These are phyloP conservation scores for Epinephelus moara DNA, from an alignment of 2,113 vertebrate genomes.

Conservation along the genomic window DNA sequence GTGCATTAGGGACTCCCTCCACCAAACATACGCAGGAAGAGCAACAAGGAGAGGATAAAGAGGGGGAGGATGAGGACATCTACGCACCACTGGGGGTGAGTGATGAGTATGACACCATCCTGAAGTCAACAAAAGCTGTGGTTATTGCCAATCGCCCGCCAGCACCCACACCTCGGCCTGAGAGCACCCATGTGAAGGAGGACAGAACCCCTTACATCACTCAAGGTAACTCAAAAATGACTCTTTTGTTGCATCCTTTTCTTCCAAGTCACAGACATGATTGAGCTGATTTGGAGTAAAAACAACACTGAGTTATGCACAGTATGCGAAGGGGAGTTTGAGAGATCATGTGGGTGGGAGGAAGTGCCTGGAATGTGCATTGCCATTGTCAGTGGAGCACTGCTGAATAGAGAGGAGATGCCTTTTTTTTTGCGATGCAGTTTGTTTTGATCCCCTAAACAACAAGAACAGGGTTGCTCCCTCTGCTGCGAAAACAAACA, in stretches of 20 bases:
- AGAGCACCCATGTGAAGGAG: conserved; percentile 62
- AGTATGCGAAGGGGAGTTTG: conserved; percentile 39
- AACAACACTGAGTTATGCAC: conserved; percentile 28
- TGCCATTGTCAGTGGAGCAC: conserved; percentile 37
- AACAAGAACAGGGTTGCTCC: conserved; percentile 45
- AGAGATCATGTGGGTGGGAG: conserved; percentile 52
- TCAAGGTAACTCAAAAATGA: conserved; percentile 79
- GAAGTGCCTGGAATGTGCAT: conserved; percentile 58
- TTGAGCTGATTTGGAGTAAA: conserved; percentile 24
- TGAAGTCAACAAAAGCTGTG: conserved; percentile 53
- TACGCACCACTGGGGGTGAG: conserved; percentile 51
- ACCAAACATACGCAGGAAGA: conserved; percentile 26
- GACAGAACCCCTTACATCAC: conserved; percentile 69
- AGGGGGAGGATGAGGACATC: conserved; percentile 71
- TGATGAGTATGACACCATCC: conserved; percentile 79
- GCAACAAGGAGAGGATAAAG: conserved; percentile 26
- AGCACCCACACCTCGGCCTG: conserved; percentile 83
- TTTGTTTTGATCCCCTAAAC: conserved; percentile 67
- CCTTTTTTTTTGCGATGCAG: conserved; percentile 12
- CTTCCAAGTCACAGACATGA: neutral
- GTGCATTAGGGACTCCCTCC: conserved; percentile 61
- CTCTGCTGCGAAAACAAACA: conserved; percentile 59
- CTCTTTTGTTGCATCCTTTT: neutral
- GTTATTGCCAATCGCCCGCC: conserved; percentile 83
- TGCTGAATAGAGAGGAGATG: conserved; percentile 30